Percentiles rank a stretch among this genome's conserved stretches.
Evolutionary conservation across 2,113 vertebrate species (phyloP).

Genomic region (Numenius arquata): DNA sequence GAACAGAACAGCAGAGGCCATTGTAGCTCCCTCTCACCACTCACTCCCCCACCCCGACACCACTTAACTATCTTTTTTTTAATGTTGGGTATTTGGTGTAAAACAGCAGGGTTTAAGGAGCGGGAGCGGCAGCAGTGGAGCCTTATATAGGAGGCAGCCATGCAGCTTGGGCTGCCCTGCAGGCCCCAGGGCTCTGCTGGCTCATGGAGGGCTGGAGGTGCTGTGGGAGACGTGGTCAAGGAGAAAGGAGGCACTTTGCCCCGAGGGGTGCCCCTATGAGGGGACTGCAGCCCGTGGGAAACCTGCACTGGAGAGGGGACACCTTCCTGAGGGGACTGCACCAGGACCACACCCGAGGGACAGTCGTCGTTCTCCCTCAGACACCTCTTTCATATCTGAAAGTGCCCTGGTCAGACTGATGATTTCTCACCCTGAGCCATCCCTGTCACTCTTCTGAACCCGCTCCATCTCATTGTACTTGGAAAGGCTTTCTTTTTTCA

Average conservation of each 20-base stretch:
- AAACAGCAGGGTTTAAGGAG: neutral
- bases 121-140: accelerated
- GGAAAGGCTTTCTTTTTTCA: neutral
- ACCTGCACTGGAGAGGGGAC: accelerated
- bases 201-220: accelerated
- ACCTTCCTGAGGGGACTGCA: neutral
- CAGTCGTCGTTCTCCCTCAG: neutral
- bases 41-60: accelerated
- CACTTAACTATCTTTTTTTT: neutral
- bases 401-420: neutral
- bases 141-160: accelerated
- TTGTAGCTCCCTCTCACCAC: neutral
- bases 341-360: too few species aligned
- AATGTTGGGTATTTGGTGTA: neutral
- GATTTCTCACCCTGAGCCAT: neutral
- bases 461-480: accelerated
- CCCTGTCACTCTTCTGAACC: neutral
- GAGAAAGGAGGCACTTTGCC: neutral
- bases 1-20: neutral
- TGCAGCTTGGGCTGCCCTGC: neutral
- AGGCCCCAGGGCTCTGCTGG: accelerated
- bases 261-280: neutral
- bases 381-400: neutral
- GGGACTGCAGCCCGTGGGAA: neutral
- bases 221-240: too few species aligned